phyloP scores from a whole-genome alignment of 1,140 invertebrate species.

The Bombus turneri region DNA sequence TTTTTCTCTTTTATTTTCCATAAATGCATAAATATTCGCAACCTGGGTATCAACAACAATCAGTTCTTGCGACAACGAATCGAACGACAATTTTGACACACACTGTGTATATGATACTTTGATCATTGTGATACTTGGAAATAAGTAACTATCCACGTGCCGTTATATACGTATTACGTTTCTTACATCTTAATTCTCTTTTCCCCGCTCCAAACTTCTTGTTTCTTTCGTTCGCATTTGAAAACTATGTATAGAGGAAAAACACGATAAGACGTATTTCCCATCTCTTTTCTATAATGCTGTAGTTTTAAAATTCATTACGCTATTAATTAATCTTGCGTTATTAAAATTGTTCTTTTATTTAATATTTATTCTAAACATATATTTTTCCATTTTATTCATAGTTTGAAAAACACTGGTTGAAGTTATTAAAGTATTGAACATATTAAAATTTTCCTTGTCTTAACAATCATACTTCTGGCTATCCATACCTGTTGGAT shows the following conservation, averaged over 20 bases:
- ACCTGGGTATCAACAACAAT: neutral
- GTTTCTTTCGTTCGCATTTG: neutral
- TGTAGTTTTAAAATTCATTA: too few species aligned
- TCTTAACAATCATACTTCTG: neutral
- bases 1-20: neutral
- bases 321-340: neutral
- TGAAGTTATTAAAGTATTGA: neutral
- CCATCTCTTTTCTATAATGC: neutral
- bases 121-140: slow-evolving; percentile 68
- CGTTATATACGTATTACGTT: slow-evolving; percentile 35
- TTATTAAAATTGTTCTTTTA: neutral
- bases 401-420: neutral
- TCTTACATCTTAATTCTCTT: neutral
- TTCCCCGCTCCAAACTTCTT: neutral
- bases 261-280: neutral
- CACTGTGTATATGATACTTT: slow-evolving; percentile 43
- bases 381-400: too few species aligned
- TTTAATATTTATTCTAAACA: too few species aligned
- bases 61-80: slow-evolving; percentile 4
- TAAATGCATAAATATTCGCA: neutral
- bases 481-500: neutral
- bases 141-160: slow-evolving; percentile 61
- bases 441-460: neutral
- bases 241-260: neutral
- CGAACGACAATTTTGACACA: slow-evolving; percentile 15